Base-by-base conservation (phyloP, 30 jellyfish, hydroid and myxozoan genomes). In the Turritopsis rubra region DNA sequence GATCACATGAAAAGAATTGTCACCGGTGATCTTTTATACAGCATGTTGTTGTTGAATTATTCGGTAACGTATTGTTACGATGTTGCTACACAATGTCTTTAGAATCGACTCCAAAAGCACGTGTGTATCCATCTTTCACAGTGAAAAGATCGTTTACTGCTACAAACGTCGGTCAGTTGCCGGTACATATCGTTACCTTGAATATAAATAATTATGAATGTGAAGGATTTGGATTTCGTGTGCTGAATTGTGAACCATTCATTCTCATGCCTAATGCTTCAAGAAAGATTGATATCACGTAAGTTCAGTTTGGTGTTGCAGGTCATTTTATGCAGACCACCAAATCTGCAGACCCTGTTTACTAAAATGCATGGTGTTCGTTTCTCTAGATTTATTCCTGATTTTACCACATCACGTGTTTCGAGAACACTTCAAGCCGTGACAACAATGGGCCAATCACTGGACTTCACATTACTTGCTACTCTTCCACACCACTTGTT, bases 101-200 rank as follows among this genome's bases (percentile, higher is more conserved):
- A 94, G 99, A 94, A 75, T 83, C 97, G 21, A 94, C 99, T 23
- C 93, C 99, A 21, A 94, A 88, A 80, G 99, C 99, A 21, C 90
- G 99, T 21, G 90, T 90, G 53, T 94, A 80, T 84, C 99, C 99
- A 8, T 94, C 99, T 4, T 94, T 94, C 85, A 94, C 99, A 28
- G 99, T 94, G 81, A 94, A 94, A 80, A 80, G 99, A 65, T 85
- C 97, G 16, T 94, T 94, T 79, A 88, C 99, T 1, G 96, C 96
- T 23, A 89, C 84, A 21, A 94, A 94, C 71, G 83, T 81, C 54
- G 99, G 99, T 22, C 99, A 89, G 76, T 89, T 94, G 20, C 99
- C 99, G 23, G 85, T 94, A 52, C 89, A 86, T 60, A 84, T 94
- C 16, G 72, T 86, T 21, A 84, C 92, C 24, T 60, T 94, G 79